These are phyloP conservation scores for Stenurella melanura DNA, from an alignment of 2,888 invertebrate species.

Conservation along the genomic window DNA sequence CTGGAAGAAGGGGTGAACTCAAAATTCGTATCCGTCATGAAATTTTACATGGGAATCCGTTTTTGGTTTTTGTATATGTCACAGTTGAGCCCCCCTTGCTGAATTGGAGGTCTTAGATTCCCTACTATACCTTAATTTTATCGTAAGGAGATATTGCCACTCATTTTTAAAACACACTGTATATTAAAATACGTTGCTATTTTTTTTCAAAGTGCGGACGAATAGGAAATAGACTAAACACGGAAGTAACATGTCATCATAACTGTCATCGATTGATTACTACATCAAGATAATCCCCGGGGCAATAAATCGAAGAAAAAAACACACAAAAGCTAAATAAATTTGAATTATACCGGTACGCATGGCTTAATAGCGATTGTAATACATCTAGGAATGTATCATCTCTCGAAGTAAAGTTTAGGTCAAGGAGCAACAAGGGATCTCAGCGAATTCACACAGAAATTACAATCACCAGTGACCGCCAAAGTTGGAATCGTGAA, in stretches of 20 bases:
- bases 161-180: no score
- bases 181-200: no score
- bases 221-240: background rate
- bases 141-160: no score
- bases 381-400: conserved; percentile 14
- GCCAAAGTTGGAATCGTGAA: conserved; percentile 46
- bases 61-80: no score
- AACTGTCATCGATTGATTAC: background rate
- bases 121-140: no score
- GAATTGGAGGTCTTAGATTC: no score
- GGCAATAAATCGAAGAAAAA: background rate
- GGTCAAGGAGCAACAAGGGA: conserved; percentile 47
- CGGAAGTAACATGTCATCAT: background rate
- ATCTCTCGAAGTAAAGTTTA: conserved; percentile 39
- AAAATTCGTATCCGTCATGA: no score
- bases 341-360: background rate
- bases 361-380: background rate
- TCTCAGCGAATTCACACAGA: conserved; percentile 48
- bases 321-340: background rate
- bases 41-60: no score
- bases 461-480: conserved; percentile 51
- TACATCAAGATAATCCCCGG: background rate
- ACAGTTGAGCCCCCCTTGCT: no score
- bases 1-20: no score
- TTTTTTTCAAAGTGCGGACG: no score